Evolutionary conservation across 2,113 vertebrate species (phyloP).

Genomic region (Stegastes partitus): DNA sequence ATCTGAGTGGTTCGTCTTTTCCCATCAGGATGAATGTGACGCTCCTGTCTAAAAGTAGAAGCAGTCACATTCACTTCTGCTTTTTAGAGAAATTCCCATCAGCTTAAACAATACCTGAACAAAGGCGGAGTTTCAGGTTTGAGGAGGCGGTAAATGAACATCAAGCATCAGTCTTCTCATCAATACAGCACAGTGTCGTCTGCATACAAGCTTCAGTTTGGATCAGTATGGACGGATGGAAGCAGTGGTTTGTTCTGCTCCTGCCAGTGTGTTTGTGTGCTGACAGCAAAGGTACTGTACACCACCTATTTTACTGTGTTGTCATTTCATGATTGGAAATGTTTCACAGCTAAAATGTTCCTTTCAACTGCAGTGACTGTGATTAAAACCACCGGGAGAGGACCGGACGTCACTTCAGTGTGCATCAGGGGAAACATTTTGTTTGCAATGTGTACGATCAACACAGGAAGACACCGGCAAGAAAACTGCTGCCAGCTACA

Average conservation of each 20-base stretch:
- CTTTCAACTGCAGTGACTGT: constrained; percentile 17
- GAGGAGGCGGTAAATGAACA: too few relatives aligned
- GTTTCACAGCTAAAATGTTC: neutral
- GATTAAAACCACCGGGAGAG: constrained; percentile 9
- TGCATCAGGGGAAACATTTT: neutral
- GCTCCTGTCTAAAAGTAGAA: too few relatives aligned
- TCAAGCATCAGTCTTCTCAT: too few relatives aligned
- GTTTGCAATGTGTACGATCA: neutral
- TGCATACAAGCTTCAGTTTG: too few relatives aligned
- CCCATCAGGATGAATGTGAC: too few relatives aligned
- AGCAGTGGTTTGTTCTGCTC: constrained; percentile 17
- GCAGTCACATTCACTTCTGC: too few relatives aligned
- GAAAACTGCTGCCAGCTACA: neutral
- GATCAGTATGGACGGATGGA: neutral
- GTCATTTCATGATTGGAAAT: neutral
- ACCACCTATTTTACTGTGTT: too few relatives aligned
- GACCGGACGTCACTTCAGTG: constrained; percentile 11
- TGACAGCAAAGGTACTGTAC: constrained; percentile 27
- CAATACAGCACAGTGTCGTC: too few relatives aligned
- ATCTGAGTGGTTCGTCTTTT: too few relatives aligned
- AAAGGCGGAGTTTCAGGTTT: too few relatives aligned
- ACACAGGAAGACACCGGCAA: neutral
- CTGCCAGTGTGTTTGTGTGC: neutral
- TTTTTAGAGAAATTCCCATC: too few relatives aligned
- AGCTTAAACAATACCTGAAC: too few relatives aligned